These are phyloP conservation scores for Martes martes DNA, from an alignment of 2,113 vertebrate species.

Conservation along the genomic window DNA sequence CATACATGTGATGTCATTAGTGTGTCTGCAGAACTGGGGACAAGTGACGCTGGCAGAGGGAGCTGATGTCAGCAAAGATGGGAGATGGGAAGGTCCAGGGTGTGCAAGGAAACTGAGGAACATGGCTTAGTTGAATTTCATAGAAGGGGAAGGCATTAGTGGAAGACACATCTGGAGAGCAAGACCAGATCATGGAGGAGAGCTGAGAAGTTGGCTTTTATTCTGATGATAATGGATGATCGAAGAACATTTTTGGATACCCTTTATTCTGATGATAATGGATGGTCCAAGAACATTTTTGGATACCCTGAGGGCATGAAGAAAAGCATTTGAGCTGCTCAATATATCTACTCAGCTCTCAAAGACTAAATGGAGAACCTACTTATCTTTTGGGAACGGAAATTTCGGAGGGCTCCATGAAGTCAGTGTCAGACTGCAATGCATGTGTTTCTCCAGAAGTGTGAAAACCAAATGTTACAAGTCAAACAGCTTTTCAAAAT, in stretches of 20 bases:
- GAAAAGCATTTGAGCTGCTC: not conserved
- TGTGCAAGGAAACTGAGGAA: not conserved
- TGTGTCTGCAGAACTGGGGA: not conserved
- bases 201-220: not conserved
- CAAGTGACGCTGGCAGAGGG: not conserved
- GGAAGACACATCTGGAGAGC: not conserved
- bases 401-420: not conserved
- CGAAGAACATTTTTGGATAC: not conserved
- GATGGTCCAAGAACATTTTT: not conserved
- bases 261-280: not conserved
- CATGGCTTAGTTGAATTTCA: not conserved
- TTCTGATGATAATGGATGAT: not conserved
- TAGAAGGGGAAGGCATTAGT: not conserved
- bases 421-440: not conserved
- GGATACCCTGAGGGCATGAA: not conserved
- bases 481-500: slow-evolving; percentile 3
- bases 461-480: not conserved
- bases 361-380: not conserved
- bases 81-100: not conserved
- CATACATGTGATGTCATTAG: not conserved
- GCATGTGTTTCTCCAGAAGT: not conserved
- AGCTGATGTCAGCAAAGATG: not conserved
- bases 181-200: not conserved
- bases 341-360: not conserved
- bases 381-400: not conserved